Evolutionary conservation across 1,140 invertebrate genomes (phyloP), one percentile per base, ranked within the genome.

Genomic region (Metaphire vulgaris): DNA sequence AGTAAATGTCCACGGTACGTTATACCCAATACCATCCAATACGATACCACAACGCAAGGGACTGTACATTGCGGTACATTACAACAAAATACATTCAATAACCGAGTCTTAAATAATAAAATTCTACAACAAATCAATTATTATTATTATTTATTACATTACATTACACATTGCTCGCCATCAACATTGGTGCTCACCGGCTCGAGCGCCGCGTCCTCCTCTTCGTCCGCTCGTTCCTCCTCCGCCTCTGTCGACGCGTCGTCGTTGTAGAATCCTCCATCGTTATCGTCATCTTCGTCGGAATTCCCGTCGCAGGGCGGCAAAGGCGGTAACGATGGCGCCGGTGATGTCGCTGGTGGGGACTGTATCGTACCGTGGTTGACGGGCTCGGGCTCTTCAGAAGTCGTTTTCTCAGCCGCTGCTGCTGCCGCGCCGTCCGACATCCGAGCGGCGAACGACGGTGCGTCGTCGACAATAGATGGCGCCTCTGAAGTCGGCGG

Each of bases 401-500:
- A 26, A 26, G 56, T 30, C 12, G 56, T 29, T 2, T 2, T 74
- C 29, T 64, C 72, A 28, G 72, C 33, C 26, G 32, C 30, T 26
- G 26, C 30, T 0, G 72, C 28, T 66, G 72, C n/a, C 56, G 33
- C 72, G 12, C 26, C 29, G 6, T n/a, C n/a, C 30, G 74, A 56
- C n/a, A n/a, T n/a, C 41, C 21, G 41, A 56, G 6, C 21, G 41
- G 6, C 41, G 41, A 56, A 56, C 6, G 21, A 6, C 6, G 41
- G 69, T 29, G 74, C 31, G 28, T 75, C 74, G 30, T 75, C 74
- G 1, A 75, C 29, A 69, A 75, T 56, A 31, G 74, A 75, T 2
- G 64, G 64, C 31, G 74, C 21, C 67, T 75, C 74, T 21, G 69
- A 26, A 28, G 67, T 33, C 21, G 72, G 64, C 21, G 74, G 41